phyloP scores from a whole-genome alignment of 2,797 vertebrate genomes.

The Rallus crepitans region DNA sequence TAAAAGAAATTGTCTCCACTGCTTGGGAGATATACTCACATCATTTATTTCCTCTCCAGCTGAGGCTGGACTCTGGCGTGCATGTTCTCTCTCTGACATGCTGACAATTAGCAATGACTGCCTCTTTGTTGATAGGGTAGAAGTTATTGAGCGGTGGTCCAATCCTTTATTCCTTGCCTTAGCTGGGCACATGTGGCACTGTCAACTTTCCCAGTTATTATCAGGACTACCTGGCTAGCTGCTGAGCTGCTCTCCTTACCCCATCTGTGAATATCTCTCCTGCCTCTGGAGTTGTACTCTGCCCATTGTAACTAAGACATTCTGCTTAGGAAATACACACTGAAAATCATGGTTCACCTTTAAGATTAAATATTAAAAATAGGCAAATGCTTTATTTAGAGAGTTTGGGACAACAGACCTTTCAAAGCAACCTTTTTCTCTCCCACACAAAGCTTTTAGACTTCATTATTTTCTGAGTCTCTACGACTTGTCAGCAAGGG shows the following conservation, averaged over 20 bases:
- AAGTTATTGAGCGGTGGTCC: neutral
- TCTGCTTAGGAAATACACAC: neutral
- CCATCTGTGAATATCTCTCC: neutral
- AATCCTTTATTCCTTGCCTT: neutral
- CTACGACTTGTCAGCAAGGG: neutral
- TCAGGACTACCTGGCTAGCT: accelerated
- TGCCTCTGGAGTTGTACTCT: neutral
- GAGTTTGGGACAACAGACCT: neutral
- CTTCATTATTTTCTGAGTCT: neutral
- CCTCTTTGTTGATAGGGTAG: neutral
- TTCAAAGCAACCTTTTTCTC: neutral
- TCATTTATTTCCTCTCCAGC: neutral
- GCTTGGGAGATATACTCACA: neutral
- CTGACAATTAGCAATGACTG: neutral
- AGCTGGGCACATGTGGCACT: accelerated
- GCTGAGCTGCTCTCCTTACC: neutral
- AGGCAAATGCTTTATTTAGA: neutral
- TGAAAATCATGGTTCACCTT: neutral
- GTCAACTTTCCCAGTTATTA: neutral
- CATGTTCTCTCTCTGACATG: neutral
- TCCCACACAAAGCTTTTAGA: neutral
- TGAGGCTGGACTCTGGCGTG: neutral
- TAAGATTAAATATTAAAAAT: neutral
- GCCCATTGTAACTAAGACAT: neutral
- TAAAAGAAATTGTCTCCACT: neutral